Evolutionary conservation across 2,888 invertebrate species (phyloP).

Genomic region (Marronus borbonicus): DNA sequence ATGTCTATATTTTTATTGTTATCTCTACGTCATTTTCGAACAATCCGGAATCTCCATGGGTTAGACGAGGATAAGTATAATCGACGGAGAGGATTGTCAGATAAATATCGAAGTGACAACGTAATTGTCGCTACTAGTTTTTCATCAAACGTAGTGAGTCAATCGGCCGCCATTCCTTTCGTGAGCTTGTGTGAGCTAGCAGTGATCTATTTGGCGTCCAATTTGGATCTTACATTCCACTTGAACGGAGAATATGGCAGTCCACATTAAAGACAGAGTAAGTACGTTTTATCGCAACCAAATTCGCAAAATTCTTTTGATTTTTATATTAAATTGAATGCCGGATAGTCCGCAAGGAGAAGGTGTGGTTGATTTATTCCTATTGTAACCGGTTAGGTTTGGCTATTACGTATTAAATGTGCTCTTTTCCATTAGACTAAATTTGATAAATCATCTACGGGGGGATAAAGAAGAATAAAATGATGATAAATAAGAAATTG

Average conservation of each 20-base stretch:
- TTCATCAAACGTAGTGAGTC: background rate
- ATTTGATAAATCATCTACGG: background rate
- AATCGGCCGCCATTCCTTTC: slow-evolving; percentile 21
- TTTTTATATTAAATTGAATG: background rate
- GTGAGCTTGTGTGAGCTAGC: background rate
- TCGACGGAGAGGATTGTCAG: background rate
- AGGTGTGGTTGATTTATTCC: slow-evolving; percentile 42
- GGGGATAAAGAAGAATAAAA: background rate
- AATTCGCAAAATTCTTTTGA: background rate
- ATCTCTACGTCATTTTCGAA: slow-evolving; percentile 2
- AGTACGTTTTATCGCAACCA: slow-evolving; percentile 45
- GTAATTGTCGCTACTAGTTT: slow-evolving; percentile 35
- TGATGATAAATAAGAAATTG: background rate
- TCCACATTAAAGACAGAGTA: slow-evolving; percentile 73
- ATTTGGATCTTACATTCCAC: background rate
- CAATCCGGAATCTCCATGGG: background rate
- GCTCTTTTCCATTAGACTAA: background rate
- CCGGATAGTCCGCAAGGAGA: slow-evolving; percentile 12
- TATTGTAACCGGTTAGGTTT: slow-evolving; percentile 14
- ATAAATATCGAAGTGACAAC: slow-evolving; percentile 42
- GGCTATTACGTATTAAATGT: background rate
- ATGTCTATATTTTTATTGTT: background rate
- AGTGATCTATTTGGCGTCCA: background rate
- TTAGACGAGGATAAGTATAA: slow-evolving; percentile 3
- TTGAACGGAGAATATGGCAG: slow-evolving; percentile 63